Evolutionary conservation across 2,888 invertebrate species (phyloP), one percentile per base, ranked within the genome.

Genomic region (Dione juno): DNA sequence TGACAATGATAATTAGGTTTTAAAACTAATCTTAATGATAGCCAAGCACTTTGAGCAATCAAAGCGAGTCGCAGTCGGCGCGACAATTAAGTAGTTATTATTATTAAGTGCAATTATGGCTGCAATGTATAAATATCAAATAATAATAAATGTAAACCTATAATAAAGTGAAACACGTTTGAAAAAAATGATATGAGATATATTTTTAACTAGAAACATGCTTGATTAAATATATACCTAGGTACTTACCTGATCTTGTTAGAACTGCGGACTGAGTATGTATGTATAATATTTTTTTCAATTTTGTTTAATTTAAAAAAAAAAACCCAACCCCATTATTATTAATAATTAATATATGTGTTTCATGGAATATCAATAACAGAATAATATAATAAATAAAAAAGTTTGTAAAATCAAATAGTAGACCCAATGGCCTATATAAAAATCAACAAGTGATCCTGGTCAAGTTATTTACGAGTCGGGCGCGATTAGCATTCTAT

Each of bases 381-480:
- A n/a, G n/a, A 28, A 28, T 40, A 52, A 50, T 14, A 37, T 19
- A 28, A 28, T 40, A 14, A 52, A 64, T 58, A 40, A 50, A 54
- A 58, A 7, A 14, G 37, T 48, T 52, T 35, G 37, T n/a, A 9
- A 19, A 58, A 73, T 69, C 71, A 64, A 75, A 81, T n/a, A 43
- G 14, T 13, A 66, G 63, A 83, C 84, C 84, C 80, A 85, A 76
- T 89, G 85, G 83, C 88, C 89, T 88, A 89, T 88, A 88, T 89
- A 68, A 78, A 81, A 82, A 83, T 84, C 81, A 84, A 85, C 87
- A 84, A 85, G 85, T 81, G 81, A 74, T 81, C 82, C 81, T 80
- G 81, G 75, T 77, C 80, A 77, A 80, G 78, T 76, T 90, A 89
- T 86, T 89, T 88, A 88, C 89, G 89, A 86, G 82, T 75, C 75